Evolutionary conservation across 2,797 vertebrate genomes (phyloP).

Genomic region (Aratinga solstitialis): DNA sequence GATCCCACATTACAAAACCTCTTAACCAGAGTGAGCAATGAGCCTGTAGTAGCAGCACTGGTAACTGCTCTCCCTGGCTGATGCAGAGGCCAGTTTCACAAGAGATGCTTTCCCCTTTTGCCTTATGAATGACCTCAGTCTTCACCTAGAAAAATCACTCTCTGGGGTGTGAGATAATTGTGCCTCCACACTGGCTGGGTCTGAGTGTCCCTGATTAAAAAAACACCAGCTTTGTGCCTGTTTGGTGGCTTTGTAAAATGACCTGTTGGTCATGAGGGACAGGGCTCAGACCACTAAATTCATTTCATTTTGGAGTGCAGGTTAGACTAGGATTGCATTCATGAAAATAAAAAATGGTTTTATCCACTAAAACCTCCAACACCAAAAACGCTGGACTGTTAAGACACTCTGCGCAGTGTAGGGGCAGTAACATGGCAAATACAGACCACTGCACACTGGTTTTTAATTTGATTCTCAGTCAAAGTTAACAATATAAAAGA

Average conservation of each 20-base stretch:
- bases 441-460: background rate
- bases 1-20: background rate
- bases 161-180: conserved; percentile 11
- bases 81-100: background rate
- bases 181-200: background rate
- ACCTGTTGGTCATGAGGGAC: background rate
- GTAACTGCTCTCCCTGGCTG: background rate
- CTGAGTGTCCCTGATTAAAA: background rate
- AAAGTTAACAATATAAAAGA: background rate
- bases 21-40: background rate
- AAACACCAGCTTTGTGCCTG: background rate
- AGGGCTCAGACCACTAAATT: background rate
- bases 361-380: background rate
- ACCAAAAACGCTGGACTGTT: background rate
- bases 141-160: conserved; percentile 32
- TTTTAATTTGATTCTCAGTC: background rate
- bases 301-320: background rate
- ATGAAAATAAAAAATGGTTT: background rate
- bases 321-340: background rate
- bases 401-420: background rate
- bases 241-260: background rate
- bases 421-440: background rate
- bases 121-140: background rate
- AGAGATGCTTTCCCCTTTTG: conserved; percentile 35
- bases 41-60: background rate